Conservation (phyloP, 1,140 invertebrate species). For the Dinothrombium tinctorium region DNA sequence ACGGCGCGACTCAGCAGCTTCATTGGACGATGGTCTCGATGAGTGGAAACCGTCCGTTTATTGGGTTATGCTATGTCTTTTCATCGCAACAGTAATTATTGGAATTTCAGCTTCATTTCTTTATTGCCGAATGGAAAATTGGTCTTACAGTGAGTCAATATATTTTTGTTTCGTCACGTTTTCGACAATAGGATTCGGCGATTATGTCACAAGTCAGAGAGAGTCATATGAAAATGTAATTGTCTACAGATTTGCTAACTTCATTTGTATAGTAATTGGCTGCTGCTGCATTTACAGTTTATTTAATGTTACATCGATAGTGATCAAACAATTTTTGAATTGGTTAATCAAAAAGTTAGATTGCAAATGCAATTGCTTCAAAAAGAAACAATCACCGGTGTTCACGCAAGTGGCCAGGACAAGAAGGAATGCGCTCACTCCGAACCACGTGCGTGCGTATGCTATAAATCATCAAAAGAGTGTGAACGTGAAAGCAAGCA, state of each 20-base stretch:
- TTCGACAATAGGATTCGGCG: too few relatives aligned
- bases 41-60: slow-evolving; percentile 46
- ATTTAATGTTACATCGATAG: slow-evolving; percentile 43
- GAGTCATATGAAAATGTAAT: too few relatives aligned
- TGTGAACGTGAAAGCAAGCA: slow-evolving; percentile 10
- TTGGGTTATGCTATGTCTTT: slow-evolving; percentile 40
- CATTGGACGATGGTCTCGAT: slow-evolving; percentile 22
- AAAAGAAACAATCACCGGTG: slow-evolving; percentile 10
- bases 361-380: slow-evolving; percentile 20
- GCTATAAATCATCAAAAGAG: too few relatives aligned
- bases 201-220: too few relatives aligned
- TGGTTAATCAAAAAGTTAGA: slow-evolving; percentile 32
- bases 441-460: slow-evolving; percentile 18
- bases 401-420: slow-evolving; percentile 14
- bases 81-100: slow-evolving; percentile 27
- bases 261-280: too few relatives aligned
- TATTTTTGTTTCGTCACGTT: slow-evolving; percentile 53
- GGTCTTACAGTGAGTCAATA: slow-evolving; percentile 37
- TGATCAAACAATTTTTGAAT: slow-evolving; percentile 41
- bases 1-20: slow-evolving; percentile 17
- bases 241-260: too few relatives aligned
- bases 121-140: slow-evolving; percentile 34
- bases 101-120: slow-evolving; percentile 31
- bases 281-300: too few relatives aligned
- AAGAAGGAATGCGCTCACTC: slow-evolving; percentile 22